Evolutionary conservation across 37 sponge, comb jelly and placozoan species (phyloP).

Genomic region (Axinella damicornis): DNA sequence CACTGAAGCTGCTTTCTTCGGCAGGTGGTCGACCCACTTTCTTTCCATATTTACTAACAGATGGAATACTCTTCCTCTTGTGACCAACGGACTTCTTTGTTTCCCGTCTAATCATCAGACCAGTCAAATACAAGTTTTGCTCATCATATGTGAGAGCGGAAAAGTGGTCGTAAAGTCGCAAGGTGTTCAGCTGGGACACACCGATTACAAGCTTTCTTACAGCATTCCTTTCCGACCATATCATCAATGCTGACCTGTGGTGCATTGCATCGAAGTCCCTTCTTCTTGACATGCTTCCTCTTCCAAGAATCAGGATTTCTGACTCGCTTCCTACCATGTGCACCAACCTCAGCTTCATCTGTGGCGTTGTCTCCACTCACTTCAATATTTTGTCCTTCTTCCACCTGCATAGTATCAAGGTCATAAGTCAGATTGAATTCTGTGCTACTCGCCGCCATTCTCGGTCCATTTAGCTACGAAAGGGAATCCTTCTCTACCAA

Average conservation of each 20-base stretch:
- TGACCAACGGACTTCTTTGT: slow-evolving; percentile 46
- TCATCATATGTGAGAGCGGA: slow-evolving; percentile 50
- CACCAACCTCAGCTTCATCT: neutral
- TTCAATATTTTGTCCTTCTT: neutral
- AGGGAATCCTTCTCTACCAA: too few species aligned
- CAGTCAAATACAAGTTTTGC: slow-evolving; percentile 57
- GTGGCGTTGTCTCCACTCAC: neutral
- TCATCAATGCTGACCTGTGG: neutral
- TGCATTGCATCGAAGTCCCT: slow-evolving; percentile 41
- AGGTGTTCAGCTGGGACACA: slow-evolving; percentile 10
- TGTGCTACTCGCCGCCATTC: too few species aligned
- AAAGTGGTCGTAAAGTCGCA: slow-evolving; percentile 21
- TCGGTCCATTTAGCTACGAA: too few species aligned
- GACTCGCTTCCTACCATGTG: neutral
- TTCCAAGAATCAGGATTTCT: slow-evolving; percentile 37
- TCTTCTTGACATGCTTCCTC: slow-evolving; percentile 39
- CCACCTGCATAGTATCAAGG: too few species aligned
- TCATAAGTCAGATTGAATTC: too few species aligned
- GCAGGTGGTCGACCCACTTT: slow-evolving; percentile 63
- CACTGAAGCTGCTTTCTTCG: slow-evolving; percentile 50
- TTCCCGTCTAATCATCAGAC: slow-evolving; percentile 27
- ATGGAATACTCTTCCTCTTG: slow-evolving; percentile 9
- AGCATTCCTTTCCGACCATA: slow-evolving; percentile 27
- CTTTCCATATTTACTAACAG: slow-evolving; percentile 18
- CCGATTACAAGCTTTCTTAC: slow-evolving; percentile 36